Percentiles rank a stretch among this genome's conserved stretches.
Conservation (phyloP, 2,888 invertebrate species). For the Eristalis tenax region DNA sequence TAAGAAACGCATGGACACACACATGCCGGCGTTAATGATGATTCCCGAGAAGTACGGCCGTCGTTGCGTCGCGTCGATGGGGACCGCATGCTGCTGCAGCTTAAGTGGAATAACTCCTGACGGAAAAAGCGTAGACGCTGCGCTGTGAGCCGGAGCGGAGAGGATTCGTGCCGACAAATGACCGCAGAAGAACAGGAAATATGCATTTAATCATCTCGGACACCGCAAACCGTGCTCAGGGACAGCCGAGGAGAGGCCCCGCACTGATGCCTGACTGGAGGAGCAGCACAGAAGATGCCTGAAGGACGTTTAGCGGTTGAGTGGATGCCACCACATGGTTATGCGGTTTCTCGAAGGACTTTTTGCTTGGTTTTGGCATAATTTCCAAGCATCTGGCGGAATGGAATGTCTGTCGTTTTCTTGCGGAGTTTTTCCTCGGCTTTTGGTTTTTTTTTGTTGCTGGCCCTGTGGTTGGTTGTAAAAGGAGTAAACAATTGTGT, state of each 20-base stretch:
- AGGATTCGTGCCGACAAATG: conserved; percentile 49
- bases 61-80: background rate
- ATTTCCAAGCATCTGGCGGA: conserved; percentile 66
- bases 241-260: conserved; percentile 27
- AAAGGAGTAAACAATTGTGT: conserved; percentile 56
- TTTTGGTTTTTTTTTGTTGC: background rate
- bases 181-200: conserved; percentile 67
- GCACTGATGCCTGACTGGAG: background rate
- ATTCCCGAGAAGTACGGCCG: conserved; percentile 39
- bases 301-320: conserved; percentile 69
- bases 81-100: conserved; percentile 24
- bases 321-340: conserved; percentile 55
- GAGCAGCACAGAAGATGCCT: conserved; percentile 44
- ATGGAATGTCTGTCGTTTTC: conserved; percentile 67
- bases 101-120: conserved; percentile 32
- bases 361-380: conserved; percentile 54
- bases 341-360: conserved; percentile 57
- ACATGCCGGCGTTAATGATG: conserved; percentile 31
- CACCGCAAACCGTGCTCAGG: conserved; percentile 50
- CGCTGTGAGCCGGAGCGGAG: conserved; percentile 21
- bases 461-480: background rate
- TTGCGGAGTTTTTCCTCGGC: conserved; percentile 8
- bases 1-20: conserved; percentile 26
- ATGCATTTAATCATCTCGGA: conserved; percentile 71
- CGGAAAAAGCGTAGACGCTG: conserved; percentile 9